Percentiles rank a stretch among this genome's conserved stretches.
Conservation (phyloP, 2,797 vertebrate species). For the Leucoraja ocellata region DNA sequence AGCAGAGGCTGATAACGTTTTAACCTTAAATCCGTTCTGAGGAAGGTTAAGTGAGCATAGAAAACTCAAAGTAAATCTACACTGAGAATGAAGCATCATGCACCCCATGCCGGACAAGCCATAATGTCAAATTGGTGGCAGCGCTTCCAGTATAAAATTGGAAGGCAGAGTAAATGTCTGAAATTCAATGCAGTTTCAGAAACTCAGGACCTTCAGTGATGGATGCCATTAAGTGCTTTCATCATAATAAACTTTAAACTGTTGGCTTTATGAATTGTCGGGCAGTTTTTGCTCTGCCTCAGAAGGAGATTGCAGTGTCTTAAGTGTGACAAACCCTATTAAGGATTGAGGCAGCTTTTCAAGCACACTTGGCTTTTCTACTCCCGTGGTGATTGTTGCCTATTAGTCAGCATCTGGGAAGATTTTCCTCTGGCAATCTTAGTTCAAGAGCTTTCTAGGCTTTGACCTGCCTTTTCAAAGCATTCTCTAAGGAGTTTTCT, state of each 20-base stretch:
- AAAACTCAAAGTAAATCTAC: slow-evolving; percentile 72
- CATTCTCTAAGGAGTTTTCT: slow-evolving; percentile 75
- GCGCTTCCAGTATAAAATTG: slow-evolving; percentile 79
- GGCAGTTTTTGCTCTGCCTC: slow-evolving; percentile 70
- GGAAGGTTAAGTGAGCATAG: slow-evolving; percentile 77
- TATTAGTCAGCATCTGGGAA: slow-evolving; percentile 75
- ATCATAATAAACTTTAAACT: slow-evolving; percentile 85
- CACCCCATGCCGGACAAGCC: slow-evolving; percentile 76
- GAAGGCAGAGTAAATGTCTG: slow-evolving; percentile 77
- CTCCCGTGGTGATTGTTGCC: slow-evolving; percentile 77
- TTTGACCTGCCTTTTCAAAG: slow-evolving; percentile 45
- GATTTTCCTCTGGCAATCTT: slow-evolving; percentile 58
- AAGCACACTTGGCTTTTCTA: slow-evolving; percentile 71
- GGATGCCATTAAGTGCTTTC: slow-evolving; percentile 81
- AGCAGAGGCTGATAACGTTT: slow-evolving; percentile 65
- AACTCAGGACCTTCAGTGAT: slow-evolving; percentile 74
- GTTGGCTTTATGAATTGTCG: slow-evolving; percentile 79
- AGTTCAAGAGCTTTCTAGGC: slow-evolving; percentile 33
- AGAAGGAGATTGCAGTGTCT: slow-evolving; percentile 71
- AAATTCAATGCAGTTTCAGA: slow-evolving; percentile 74
- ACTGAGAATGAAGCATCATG: slow-evolving; percentile 71
- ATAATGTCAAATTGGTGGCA: slow-evolving; percentile 77
- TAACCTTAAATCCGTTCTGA: slow-evolving; percentile 69
- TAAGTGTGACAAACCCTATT: slow-evolving; percentile 80
- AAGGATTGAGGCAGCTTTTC: slow-evolving; percentile 75